phyloP scores from a whole-genome alignment of 2,113 vertebrate genomes.

The Ornithorhynchus anatinus region DNA sequence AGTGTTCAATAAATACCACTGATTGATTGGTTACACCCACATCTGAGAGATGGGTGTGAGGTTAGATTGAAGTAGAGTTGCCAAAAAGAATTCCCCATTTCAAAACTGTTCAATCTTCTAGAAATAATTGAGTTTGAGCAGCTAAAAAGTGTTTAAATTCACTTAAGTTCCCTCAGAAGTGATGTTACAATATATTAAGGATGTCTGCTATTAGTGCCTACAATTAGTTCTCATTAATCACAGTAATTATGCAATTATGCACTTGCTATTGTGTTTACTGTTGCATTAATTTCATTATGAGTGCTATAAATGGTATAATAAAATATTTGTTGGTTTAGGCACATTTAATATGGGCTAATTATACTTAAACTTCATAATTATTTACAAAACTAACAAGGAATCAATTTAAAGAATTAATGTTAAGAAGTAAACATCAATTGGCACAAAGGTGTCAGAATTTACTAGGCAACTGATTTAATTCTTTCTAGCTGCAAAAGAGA shows the following conservation, averaged over 20 bases:
- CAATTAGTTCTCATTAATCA: constrained; percentile 34
- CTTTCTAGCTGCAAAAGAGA: constrained; percentile 1
- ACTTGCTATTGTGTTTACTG: constrained; percentile 35
- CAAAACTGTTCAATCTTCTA: neutral
- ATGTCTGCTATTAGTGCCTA: constrained; percentile 27
- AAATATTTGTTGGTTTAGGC: constrained; percentile 33
- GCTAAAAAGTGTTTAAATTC: constrained; percentile 18
- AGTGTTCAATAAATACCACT: too few species aligned
- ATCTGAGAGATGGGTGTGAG: too few species aligned
- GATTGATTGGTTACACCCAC: too few species aligned
- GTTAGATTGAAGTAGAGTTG: too few species aligned
- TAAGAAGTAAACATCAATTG: constrained; percentile 2
- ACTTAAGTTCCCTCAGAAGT: constrained; percentile 27
- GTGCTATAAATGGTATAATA: constrained; percentile 13
- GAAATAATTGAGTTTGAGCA: constrained; percentile 47
- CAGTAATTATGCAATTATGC: constrained; percentile 40
- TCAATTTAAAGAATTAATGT: neutral
- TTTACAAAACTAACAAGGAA: constrained; percentile 27
- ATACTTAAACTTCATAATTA: constrained; percentile 22
- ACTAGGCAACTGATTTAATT: neutral
- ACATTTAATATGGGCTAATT: constrained; percentile 23
- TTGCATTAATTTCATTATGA: constrained; percentile 42
- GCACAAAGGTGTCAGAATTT: neutral
- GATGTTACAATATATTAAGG: constrained; percentile 30
- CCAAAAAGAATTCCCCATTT: too few species aligned